Evolutionary conservation across 2,113 vertebrate species (phyloP), one percentile per base, ranked within the genome.

Genomic region (Chaetops frenatus): DNA sequence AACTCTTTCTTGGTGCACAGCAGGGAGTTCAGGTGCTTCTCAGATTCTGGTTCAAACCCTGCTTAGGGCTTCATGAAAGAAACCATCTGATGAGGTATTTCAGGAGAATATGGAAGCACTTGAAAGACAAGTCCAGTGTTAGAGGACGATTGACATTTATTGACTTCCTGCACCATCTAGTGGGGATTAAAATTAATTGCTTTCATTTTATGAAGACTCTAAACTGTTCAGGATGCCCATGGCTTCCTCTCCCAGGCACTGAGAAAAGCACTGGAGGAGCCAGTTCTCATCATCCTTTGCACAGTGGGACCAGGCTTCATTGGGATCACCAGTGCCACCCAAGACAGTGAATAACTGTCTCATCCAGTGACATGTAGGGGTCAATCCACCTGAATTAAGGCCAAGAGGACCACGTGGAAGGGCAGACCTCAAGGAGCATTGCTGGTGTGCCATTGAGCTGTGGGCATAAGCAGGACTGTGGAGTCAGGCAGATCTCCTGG

Each of bases 131-230:
- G 90, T 56, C 82, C 76, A 86, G 88, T 60, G 81, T 67, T 64
- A 42, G 85, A 31, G n/a, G 86, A 91, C 60, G 15, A 67, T 93
- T 97, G 95, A 92, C 93, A 88, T 97, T 97, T 97, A 97, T 96
- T 97, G 96, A 96, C 95, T 96, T 96, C 94, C 97, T 97, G 95
- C 96, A 95, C 95, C 96, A 97, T 95, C 96, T 97, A 97, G 96
- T 91, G 97, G 96, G 93, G 88, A 93, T 95, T 96, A 94, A 95
- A 96, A 96, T 96, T 90, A 97, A 91, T 94, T 95, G 67, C 88
- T 93, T 40, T 54, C 74, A 31, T 92, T 95, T 95, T 82, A 86
- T 76, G 80, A 86, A 86, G 71, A 15, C 58, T 87, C 69, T 81
- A 66, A 93, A 13, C 86, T 64, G 70, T 87, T 91, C 67, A 82